Percentiles rank a stretch among this genome's conserved stretches.
Evolutionary conservation across 1,140 invertebrate species (phyloP).

Genomic region (Drosophila tropicalis): DNA sequence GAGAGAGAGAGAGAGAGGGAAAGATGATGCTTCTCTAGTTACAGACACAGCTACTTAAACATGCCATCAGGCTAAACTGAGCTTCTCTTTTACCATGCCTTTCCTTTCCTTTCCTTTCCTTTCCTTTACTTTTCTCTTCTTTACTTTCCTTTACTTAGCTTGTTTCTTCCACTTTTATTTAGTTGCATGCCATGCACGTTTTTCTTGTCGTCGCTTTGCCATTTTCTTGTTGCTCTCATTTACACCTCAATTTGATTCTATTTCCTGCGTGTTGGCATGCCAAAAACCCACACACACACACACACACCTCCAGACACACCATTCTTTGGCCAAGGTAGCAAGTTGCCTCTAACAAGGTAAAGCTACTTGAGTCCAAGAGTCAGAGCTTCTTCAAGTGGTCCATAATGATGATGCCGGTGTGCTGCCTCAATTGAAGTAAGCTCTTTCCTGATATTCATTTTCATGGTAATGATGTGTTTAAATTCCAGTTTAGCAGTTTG

Average conservation of each 20-base stretch:
- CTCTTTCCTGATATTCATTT: constrained; percentile 44
- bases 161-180: constrained; percentile 47
- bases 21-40: constrained; percentile 31
- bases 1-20: not conserved
- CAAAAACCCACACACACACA: not conserved
- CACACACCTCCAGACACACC: not conserved
- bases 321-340: constrained; percentile 18
- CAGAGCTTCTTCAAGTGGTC: constrained; percentile 41
- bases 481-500: constrained; percentile 17
- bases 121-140: not conserved
- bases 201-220: constrained; percentile 22
- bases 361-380: constrained; percentile 60
- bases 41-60: constrained; percentile 71
- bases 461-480: constrained; percentile 68
- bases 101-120: not conserved
- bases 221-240: constrained; percentile 71
- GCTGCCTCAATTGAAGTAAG: constrained; percentile 37
- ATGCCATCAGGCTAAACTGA: constrained; percentile 65
- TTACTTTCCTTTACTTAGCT: constrained; percentile 23
- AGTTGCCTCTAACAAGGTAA: constrained; percentile 20
- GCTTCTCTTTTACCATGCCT: not conserved
- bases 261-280: constrained; percentile 55
- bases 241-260: constrained; percentile 81
- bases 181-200: constrained; percentile 68
- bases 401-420: constrained; percentile 63